phyloP scores from a whole-genome alignment of 2,113 vertebrate genomes.

The Cisticola juncidis region DNA sequence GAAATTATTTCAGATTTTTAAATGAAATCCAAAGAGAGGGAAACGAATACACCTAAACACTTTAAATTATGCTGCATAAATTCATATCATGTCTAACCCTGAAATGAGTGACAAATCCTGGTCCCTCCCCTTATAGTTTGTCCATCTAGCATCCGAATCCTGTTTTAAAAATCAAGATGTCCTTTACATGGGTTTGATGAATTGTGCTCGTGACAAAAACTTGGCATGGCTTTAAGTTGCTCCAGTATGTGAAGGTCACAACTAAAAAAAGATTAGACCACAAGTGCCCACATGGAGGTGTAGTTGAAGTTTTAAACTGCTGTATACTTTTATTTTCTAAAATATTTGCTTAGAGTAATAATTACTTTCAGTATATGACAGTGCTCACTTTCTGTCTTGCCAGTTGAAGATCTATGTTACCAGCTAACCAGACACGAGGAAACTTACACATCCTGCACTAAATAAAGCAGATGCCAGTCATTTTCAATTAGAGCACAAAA shows the following conservation, averaged over 20 bases:
- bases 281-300: slow-evolving; percentile 8
- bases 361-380: neutral
- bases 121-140: neutral
- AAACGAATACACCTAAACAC: neutral
- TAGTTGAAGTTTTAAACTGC: slow-evolving; percentile 29
- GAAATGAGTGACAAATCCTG: neutral
- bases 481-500: neutral
- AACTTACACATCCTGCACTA: neutral
- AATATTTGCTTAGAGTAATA: neutral
- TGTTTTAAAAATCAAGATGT: slow-evolving; percentile 7
- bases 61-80: slow-evolving; percentile 21
- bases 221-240: slow-evolving; percentile 28
- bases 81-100: neutral
- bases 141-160: neutral
- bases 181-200: slow-evolving; percentile 19
- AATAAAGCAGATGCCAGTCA: neutral
- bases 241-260: slow-evolving; percentile 40
- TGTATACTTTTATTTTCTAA: slow-evolving; percentile 7
- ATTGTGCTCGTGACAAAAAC: slow-evolving; percentile 9
- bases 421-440: neutral
- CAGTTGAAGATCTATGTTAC: neutral
- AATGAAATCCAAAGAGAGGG: neutral
- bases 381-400: neutral
- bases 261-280: slow-evolving; percentile 50
- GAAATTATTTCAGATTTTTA: slow-evolving; percentile 45